These are phyloP conservation scores for Cordilura impudica DNA, from an alignment of 2,888 invertebrate species.

Conservation along the genomic window DNA sequence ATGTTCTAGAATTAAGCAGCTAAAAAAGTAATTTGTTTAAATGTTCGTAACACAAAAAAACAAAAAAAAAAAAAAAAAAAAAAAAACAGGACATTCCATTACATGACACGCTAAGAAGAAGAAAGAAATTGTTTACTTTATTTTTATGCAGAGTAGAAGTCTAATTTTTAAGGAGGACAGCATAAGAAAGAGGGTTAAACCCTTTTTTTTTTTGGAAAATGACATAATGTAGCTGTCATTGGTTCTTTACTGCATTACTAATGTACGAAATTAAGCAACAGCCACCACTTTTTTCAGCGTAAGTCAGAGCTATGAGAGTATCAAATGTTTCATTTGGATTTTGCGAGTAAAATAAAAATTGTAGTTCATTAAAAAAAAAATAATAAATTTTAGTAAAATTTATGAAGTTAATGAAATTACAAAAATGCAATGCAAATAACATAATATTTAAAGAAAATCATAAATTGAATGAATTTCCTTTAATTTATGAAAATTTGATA, in stretches of 20 bases:
- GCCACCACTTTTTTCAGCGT: background rate
- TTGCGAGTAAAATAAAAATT: no score
- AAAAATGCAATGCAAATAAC: no score
- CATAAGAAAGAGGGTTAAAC: background rate
- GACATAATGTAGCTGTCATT: background rate
- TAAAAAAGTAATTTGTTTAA: constrained; percentile 67
- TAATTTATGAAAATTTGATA: no score
- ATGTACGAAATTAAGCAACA: background rate
- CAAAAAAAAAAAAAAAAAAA: background rate
- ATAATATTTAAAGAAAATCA: no score
- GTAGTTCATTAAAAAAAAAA: no score
- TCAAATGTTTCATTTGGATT: background rate
- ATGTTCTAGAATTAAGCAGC: constrained; percentile 53
- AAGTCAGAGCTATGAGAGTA: background rate
- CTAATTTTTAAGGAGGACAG: constrained; percentile 52
- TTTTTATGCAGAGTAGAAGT: constrained; percentile 10
- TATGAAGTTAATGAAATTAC: no score
- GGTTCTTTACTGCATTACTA: background rate
- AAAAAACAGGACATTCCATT: constrained; percentile 8
- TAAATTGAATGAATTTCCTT: no score
- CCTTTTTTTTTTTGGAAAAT: background rate
- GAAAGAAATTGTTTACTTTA: background rate
- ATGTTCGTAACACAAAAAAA: constrained; percentile 44
- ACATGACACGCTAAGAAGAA: constrained; percentile 18
- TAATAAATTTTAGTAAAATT: no score